phyloP scores from a whole-genome alignment of 92 coral and sea anemone species.

The Epizoanthus ramosus region DNA sequence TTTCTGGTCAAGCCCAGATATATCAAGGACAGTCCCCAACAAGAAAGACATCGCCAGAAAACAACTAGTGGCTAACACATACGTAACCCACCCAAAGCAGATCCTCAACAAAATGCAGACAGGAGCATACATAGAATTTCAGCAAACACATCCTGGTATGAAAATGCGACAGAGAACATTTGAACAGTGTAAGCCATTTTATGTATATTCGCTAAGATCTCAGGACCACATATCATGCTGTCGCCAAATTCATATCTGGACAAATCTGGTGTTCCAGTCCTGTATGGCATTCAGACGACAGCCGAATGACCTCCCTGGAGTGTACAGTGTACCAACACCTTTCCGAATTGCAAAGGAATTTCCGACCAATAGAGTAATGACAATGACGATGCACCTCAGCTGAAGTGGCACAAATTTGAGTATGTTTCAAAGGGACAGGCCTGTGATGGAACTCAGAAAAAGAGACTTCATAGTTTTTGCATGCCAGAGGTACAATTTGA shows the following conservation, averaged over 20 bases:
- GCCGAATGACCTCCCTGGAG: not conserved
- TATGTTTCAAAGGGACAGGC: no score
- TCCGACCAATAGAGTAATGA: no score
- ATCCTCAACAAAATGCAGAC: constrained; percentile 26
- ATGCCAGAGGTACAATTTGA: no score
- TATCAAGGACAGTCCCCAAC: constrained; percentile 14
- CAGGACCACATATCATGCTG: constrained; percentile 37
- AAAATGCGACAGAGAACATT: constrained; percentile 8
- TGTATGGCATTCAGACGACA: constrained; percentile 30
- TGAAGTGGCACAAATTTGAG: no score
- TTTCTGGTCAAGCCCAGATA: constrained; percentile 30
- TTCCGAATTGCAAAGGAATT: not conserved
- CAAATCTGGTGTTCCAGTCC: constrained; percentile 30
- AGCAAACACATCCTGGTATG: constrained; percentile 8
- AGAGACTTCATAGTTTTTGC: no score
- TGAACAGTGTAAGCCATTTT: not conserved
- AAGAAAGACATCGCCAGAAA: not conserved
- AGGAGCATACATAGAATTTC: constrained; percentile 13
- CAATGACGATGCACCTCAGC: not conserved
- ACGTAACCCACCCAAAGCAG: constrained; percentile 38
- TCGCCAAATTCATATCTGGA: constrained; percentile 10
- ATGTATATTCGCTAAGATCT: constrained; percentile 10
- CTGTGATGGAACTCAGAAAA: no score
- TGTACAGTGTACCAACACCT: constrained; percentile 11
- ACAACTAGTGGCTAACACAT: constrained; percentile 9